A percentile compares a stretch with the other conserved stretches of the same genome.
Conservation (phyloP, 2,888 invertebrate species). For the Cheilosia grossa region DNA sequence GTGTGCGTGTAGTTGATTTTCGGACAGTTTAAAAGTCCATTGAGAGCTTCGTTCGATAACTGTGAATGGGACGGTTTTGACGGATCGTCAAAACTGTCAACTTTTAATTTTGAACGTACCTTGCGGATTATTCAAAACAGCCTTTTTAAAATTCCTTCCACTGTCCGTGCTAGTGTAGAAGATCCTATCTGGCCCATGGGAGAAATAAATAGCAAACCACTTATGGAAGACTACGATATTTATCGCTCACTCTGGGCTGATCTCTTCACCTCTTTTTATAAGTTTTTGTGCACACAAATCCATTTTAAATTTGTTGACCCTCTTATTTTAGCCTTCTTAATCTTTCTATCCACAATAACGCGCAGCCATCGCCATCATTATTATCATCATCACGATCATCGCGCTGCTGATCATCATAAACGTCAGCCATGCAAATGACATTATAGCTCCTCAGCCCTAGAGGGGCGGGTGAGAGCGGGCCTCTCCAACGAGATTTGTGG, state of each 20-base stretch:
- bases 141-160: not conserved
- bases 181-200: not conserved
- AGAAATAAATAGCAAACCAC: conserved; percentile 41
- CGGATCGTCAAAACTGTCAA: too few relatives aligned
- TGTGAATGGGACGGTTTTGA: too few relatives aligned
- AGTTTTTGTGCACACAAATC: conserved; percentile 60
- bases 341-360: conserved; percentile 50
- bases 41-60: too few relatives aligned
- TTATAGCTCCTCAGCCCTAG: conserved; percentile 22
- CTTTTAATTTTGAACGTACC: not conserved
- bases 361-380: conserved; percentile 21
- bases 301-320: conserved; percentile 66
- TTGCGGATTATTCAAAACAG: not conserved
- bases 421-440: conserved; percentile 61
- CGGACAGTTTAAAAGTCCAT: too few relatives aligned
- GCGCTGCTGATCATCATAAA: conserved; percentile 15
- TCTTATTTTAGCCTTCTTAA: conserved; percentile 52
- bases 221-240: conserved; percentile 12
- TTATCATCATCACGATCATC: conserved; percentile 24
- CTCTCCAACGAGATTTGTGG: conserved; percentile 45
- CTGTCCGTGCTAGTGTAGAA: not conserved
- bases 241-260: conserved; percentile 35
- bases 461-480: conserved; percentile 13
- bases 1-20: too few relatives aligned
- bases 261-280: conserved; percentile 55